Percentiles rank a stretch among this genome's conserved stretches.
phyloP scores from a whole-genome alignment of 2,113 vertebrate species.

The Indicator indicator region DNA sequence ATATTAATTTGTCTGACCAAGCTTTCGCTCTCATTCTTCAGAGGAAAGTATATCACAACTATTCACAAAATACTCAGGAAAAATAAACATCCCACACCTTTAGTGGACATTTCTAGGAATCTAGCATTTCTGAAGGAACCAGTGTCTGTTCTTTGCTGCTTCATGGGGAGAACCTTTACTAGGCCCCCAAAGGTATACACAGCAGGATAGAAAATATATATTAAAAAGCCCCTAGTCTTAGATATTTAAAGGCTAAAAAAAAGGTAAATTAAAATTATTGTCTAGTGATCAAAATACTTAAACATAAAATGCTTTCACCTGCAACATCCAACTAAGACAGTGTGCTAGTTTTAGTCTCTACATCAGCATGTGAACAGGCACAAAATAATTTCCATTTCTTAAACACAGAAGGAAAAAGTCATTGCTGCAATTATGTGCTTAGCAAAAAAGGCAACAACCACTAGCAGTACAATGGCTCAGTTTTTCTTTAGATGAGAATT shows the following conservation, averaged over 20 bases:
- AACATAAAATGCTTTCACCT: neutral
- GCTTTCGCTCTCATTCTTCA: neutral
- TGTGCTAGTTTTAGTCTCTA: neutral
- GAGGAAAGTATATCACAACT: neutral
- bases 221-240: neutral
- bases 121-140: neutral
- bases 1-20: neutral
- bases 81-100: neutral
- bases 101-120: neutral
- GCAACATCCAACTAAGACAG: neutral
- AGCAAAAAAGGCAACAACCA: neutral
- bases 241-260: neutral
- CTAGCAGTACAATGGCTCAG: neutral
- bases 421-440: neutral
- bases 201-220: neutral
- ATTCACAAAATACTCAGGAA: neutral
- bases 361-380: neutral
- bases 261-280: neutral
- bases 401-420: neutral
- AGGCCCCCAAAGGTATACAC: neutral
- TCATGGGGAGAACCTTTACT: accelerated
- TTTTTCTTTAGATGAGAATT: neutral
- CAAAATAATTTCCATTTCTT: neutral
- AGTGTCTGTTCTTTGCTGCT: neutral
- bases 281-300: neutral